Base-by-base conservation (phyloP, 1,140 invertebrate species). In the Tetragnatha versicolor region DNA sequence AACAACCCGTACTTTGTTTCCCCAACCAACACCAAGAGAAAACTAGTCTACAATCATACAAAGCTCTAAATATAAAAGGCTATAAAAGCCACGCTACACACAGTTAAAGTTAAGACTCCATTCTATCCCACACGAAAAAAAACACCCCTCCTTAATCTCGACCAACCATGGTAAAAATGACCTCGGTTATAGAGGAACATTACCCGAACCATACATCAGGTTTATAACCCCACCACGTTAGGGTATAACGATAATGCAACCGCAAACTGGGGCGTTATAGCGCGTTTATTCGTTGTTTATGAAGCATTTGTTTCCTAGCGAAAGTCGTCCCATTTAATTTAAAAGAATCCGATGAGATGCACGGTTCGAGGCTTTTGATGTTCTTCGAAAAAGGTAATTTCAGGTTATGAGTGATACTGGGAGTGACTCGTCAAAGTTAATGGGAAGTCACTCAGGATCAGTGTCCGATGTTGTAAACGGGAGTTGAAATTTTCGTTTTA, bases 191-290 rank as follows among this genome's bases (percentile, higher is more conserved):
- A n/a, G n/a, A 42, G 61, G 35, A 65, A 65, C 61, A 65, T 65
- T 65, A 65, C 39, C 61, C 42, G 37, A 42, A 39, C 61, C 33
- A 39, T 65, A 42, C 22, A 65, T 65, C 61, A 65, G 37, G 37
- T 65, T 65, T 65, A 65, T 65, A 39, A n/a, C n/a, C 42, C 35
- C 25, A 65, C 39, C 61, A 65, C 33, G 61, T 65, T 65, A 65
- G 61, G 61, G n/a, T 37, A 27, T 65, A 65, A 65, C 61, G 61
- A 65, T 65, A 65, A 65, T 65, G 61, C 29, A 65, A 65, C 61
- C 61, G 61, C 33, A 65, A 65, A 25, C 25, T 17, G 33, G 12
- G 7, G 35, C 35, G 55, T 58, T 27, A 31, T 58, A 58, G 35
- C 35, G 55, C 55, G 29, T 58, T 58, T 31, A 58, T 58, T n/a